phyloP scores from a whole-genome alignment of 2,113 vertebrate genomes.

The Suncus etruscus region DNA sequence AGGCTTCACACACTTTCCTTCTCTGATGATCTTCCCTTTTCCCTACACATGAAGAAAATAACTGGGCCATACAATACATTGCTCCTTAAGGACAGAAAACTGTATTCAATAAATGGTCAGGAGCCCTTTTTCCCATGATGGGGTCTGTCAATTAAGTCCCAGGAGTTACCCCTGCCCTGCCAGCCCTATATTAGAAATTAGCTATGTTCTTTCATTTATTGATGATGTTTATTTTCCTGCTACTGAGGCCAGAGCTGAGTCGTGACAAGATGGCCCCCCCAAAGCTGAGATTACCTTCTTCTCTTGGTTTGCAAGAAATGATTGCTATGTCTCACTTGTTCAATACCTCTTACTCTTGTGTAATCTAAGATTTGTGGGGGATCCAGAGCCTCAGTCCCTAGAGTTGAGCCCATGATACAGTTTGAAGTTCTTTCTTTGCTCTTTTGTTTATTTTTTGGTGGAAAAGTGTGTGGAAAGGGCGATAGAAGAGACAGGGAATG shows the following conservation, averaged over 20 bases:
- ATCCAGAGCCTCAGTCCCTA: neutral
- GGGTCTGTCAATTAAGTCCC: neutral
- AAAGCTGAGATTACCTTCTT: neutral
- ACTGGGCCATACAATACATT: neutral
- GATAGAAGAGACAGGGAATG: neutral
- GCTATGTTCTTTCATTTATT: neutral
- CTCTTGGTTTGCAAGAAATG: neutral
- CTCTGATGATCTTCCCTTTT: conserved; percentile 8
- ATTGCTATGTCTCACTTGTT: neutral
- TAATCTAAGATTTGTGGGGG: neutral
- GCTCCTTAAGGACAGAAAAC: neutral
- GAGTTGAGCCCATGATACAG: neutral
- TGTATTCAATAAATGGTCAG: conserved; percentile 23
- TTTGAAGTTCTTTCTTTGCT: conserved; percentile 10
- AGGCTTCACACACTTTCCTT: neutral
- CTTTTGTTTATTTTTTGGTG: neutral
- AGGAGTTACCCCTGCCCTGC: neutral
- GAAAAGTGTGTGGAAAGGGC: too few species aligned
- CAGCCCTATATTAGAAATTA: neutral
- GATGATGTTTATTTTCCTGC: conserved; percentile 14
- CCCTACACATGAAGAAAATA: conserved; percentile 7
- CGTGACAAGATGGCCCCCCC: neutral
- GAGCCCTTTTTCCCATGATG: conserved; percentile 15
- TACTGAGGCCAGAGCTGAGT: neutral
- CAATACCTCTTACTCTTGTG: neutral